Conservation (phyloP, 1,140 invertebrate species). For the Elysia chlorotica region DNA sequence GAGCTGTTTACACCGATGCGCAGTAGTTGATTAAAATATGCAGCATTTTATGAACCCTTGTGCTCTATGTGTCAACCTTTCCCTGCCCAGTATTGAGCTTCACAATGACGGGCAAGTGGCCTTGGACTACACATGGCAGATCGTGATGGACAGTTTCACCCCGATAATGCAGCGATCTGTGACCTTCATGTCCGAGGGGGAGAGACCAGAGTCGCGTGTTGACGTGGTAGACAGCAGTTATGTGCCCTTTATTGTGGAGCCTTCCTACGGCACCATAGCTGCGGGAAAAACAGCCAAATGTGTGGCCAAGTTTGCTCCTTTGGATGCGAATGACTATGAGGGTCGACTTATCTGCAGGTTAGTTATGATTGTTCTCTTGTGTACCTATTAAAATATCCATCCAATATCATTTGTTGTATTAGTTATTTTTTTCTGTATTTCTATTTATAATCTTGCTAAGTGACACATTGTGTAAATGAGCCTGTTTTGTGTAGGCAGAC, state of each 20-base stretch:
- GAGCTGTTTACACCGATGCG: too few species aligned
- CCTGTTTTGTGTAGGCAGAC: too few species aligned
- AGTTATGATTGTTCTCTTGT: too few species aligned
- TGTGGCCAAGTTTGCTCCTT: conserved; percentile 59
- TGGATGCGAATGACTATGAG: conserved; percentile 61
- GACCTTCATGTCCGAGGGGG: conserved; percentile 53
- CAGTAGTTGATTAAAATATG: too few species aligned
- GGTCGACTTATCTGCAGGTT: conserved; percentile 60
- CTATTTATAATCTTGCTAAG: too few species aligned
- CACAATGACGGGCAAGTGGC: conserved; percentile 54
- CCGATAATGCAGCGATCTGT: conserved; percentile 46
- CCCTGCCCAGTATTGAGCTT: conserved; percentile 43
- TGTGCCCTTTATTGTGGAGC: conserved; percentile 58
- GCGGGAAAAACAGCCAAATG: conserved; percentile 52
- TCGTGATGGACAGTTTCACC: conserved; percentile 58
- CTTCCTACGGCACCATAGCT: conserved; percentile 53
- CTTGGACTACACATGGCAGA: conserved; percentile 60
- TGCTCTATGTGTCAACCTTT: too few species aligned
- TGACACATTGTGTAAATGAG: too few species aligned
- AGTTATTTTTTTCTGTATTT: too few species aligned
- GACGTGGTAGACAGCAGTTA: conserved; percentile 48
- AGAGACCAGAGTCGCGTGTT: conserved; percentile 46
- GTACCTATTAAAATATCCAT: too few species aligned
- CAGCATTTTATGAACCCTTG: too few species aligned
- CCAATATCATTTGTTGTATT: too few species aligned